phyloP scores from a whole-genome alignment of 1,140 invertebrate genomes.

The Camponotus floridanus region DNA sequence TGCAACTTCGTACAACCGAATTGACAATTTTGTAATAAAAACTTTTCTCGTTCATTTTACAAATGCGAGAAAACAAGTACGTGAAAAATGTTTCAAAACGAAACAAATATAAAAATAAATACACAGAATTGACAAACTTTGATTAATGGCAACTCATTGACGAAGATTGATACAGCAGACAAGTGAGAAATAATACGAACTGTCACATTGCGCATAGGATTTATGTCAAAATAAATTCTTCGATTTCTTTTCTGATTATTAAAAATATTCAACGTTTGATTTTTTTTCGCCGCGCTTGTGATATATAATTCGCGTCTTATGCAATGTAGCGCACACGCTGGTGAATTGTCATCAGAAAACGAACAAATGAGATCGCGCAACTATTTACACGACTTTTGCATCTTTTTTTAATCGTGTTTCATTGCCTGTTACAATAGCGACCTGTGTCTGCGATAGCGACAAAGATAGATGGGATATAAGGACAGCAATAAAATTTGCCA shows the following conservation, averaged over 20 bases:
- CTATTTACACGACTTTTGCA: constrained; percentile 15
- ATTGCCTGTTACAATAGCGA: not conserved
- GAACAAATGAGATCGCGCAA: constrained; percentile 12
- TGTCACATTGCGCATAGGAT: not conserved
- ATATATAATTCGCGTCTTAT: constrained; percentile 38
- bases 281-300: not conserved
- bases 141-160: not conserved
- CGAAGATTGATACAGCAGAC: constrained; percentile 3
- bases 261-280: constrained; percentile 20
- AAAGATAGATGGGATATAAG: constrained; percentile 47
- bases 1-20: not conserved
- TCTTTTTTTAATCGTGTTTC: not conserved
- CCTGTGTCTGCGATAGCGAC: constrained; percentile 5
- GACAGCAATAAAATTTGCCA: constrained; percentile 32
- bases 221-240: not conserved
- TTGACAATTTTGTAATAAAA: not conserved
- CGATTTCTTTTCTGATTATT: not conserved
- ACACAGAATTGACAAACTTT: not conserved
- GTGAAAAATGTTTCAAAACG: not conserved
- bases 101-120: not conserved
- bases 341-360: constrained; percentile 23
- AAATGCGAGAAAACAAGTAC: constrained; percentile 10
- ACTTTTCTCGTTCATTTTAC: not conserved
- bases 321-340: not conserved
- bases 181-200: constrained; percentile 16